Base-by-base conservation (phyloP, 2,797 vertebrate genomes). In the Sebastiscus tertius region DNA sequence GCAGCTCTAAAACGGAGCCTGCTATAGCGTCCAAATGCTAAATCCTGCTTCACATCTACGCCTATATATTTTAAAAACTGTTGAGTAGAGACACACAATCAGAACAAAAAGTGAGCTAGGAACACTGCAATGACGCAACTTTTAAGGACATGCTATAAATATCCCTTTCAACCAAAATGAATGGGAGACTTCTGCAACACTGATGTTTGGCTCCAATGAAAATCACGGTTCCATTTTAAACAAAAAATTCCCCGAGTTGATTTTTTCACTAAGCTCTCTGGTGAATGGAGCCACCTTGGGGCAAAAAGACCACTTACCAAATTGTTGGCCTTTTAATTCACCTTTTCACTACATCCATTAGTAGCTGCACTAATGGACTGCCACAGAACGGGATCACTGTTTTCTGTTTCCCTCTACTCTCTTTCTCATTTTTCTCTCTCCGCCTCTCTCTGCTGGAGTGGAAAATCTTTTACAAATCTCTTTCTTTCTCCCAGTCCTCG, bases 321-420 rank as follows among this genome's bases (percentile, higher is more conserved):
- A 58, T 87, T 82, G 82, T 70, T 90, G 67, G 66, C 77, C 87
- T 86, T 88, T 84, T 63, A 80, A 82, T 81, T 90, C 82, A 85
- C 83, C 79, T 85, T 89, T 90, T 90, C 83, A 86, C 80, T 31
- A 6, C 75, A 79, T 88, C 92, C 90, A 90, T 92, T 86, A 91
- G 87, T 24, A 33, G 70, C 66, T 71, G 36, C 83, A 79, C 83
- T 91, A 92, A 92, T 93, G 92, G 79, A 85, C 83, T 72, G 75
- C 73, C 72, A 64, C 62, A 79, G 80, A 83, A 81, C 76, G 78
- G 76, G 76, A 87, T 88, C 77, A 46, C 78, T 72, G 76, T 82
- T 88, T 58, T 86, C 86, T 75, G 65, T 80, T 81, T 77, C 74
- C 76, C 76, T 67, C 75, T 36, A 1, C 66, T 46, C 71, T 39